Conservation (phyloP, 2,113 vertebrate species). For the Caretta caretta region DNA sequence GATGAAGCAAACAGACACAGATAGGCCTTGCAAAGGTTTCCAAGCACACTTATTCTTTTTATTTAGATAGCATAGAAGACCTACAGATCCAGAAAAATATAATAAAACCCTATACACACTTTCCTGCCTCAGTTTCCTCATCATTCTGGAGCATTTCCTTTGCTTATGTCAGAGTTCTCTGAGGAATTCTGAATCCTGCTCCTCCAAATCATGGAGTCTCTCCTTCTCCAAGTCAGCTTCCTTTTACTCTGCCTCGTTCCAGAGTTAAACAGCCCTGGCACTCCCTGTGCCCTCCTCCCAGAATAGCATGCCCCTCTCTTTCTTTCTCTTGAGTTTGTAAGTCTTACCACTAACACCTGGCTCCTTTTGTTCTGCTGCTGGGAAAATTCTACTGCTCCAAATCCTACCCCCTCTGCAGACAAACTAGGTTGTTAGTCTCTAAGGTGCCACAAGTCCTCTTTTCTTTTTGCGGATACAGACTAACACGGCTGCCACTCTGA, state of each 20-base stretch:
- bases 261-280: background rate
- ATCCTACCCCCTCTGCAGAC: too few relatives aligned
- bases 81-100: background rate
- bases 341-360: background rate
- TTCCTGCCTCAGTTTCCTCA: background rate
- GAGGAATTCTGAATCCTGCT: background rate
- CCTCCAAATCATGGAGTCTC: background rate
- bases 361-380: background rate
- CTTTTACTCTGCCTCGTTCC: background rate
- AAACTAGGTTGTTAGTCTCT: too few relatives aligned
- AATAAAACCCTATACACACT: background rate
- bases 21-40: too few relatives aligned
- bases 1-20: too few relatives aligned
- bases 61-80: background rate
- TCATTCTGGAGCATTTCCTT: background rate
- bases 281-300: background rate
- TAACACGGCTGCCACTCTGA: too few relatives aligned
- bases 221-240: background rate
- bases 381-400: background rate
- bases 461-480: too few relatives aligned
- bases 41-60: too few relatives aligned
- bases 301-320: background rate
- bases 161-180: background rate
- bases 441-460: too few relatives aligned
- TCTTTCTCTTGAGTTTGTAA: background rate